Conservation (phyloP, 2,888 invertebrate species). For the Falcaria lacertinaria region DNA sequence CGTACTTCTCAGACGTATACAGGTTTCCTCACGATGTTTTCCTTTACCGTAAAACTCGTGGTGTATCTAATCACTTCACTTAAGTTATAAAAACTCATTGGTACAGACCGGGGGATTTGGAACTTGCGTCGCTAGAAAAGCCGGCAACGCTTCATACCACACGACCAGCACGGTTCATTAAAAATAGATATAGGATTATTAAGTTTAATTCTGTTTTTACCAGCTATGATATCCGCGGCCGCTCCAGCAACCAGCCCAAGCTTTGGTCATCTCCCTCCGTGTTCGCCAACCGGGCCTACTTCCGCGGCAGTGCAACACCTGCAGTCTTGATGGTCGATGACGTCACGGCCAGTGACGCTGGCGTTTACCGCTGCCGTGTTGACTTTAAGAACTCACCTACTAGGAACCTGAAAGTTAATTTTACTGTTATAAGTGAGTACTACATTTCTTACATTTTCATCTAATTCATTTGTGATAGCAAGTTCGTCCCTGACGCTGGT, state of each 20-base stretch:
- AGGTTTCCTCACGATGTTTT: no score
- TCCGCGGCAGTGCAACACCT: conserved; percentile 86
- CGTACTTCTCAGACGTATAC: no score
- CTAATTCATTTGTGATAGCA: conserved; percentile 4
- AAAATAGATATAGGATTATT: background rate
- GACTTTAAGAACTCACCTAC: conserved; percentile 95
- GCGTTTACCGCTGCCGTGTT: conserved; percentile 92
- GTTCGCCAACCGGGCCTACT: conserved; percentile 88
- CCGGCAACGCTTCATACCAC: no score
- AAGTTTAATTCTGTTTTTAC: background rate
- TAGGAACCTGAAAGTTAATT: conserved; percentile 92
- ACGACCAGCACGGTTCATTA: no score
- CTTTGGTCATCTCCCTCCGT: conserved; percentile 90
- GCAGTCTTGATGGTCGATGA: conserved; percentile 88
- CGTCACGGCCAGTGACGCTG: conserved; percentile 88
- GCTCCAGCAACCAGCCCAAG: conserved; percentile 86
- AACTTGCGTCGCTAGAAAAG: no score
- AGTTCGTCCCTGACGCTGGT: no score
- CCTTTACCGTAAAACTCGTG: no score
- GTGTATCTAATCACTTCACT: no score
- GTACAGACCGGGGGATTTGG: no score
- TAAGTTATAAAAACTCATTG: no score
- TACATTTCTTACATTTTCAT: background rate
- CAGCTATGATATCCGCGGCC: conserved; percentile 89
- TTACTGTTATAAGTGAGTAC: conserved; percentile 93